These are phyloP conservation scores for Eurystomus gularis DNA, from an alignment of 2,113 vertebrate species.

Conservation along the genomic window DNA sequence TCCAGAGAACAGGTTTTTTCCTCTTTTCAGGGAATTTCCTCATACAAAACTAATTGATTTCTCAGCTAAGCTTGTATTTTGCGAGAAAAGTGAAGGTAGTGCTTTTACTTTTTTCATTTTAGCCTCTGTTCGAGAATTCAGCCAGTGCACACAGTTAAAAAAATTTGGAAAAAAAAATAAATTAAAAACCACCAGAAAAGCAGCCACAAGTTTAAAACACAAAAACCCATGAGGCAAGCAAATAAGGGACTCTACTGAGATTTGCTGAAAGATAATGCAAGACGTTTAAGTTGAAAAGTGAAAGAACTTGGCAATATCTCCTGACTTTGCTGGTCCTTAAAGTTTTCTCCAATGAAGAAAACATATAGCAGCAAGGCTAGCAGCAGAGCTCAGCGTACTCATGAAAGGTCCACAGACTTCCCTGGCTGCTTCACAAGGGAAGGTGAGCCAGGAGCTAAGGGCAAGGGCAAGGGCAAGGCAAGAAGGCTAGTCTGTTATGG, in stretches of 20 bases:
- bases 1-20: neutral
- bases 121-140: neutral
- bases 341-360: neutral
- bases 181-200: neutral
- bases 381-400: neutral
- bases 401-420: neutral
- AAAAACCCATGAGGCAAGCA: neutral
- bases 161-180: neutral
- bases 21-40: neutral
- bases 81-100: neutral
- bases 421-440: neutral
- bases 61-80: neutral
- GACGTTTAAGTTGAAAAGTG: neutral
- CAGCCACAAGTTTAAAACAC: neutral
- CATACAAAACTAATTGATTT: neutral
- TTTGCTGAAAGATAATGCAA: neutral
- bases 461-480: neutral
- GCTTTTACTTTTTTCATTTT: neutral
- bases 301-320: neutral
- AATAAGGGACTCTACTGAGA: neutral
- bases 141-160: accelerated
- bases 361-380: neutral
- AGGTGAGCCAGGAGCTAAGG: accelerated
- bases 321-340: neutral
- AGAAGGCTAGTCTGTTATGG: neutral